A percentile compares a stretch with the other conserved stretches of the same genome.
phyloP scores from a whole-genome alignment of 2,113 vertebrate genomes.

The Acrocephalus arundinaceus region DNA sequence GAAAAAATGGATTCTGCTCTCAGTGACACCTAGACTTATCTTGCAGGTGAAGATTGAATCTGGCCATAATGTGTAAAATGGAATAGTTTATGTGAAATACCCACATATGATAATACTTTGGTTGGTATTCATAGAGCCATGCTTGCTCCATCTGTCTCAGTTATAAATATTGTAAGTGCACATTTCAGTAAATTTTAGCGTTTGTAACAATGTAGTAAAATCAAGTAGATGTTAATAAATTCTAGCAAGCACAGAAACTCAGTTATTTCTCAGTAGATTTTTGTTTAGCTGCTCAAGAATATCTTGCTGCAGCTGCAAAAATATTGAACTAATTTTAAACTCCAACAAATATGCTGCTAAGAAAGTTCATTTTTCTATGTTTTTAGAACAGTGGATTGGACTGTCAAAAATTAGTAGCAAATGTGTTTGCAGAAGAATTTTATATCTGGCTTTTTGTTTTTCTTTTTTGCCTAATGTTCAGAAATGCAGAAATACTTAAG shows the following conservation, averaged over 20 bases:
- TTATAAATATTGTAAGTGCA: constrained; percentile 27
- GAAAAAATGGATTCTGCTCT: not conserved
- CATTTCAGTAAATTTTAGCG: constrained; percentile 2
- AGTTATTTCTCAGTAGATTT: not conserved
- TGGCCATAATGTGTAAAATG: not conserved
- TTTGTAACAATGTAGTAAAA: constrained; percentile 11
- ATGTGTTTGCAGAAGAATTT: not conserved
- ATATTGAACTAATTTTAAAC: not conserved
- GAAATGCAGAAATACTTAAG: not conserved
- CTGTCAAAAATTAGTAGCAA: not conserved
- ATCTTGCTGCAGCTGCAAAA: not conserved
- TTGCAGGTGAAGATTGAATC: not conserved
- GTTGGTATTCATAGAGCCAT: constrained; percentile 6
- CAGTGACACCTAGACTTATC: not conserved
- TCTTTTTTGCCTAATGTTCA: not conserved
- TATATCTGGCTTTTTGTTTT: not conserved
- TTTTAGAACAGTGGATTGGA: not conserved
- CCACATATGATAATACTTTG: not conserved
- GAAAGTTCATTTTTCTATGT: not conserved
- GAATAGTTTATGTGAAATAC: not conserved
- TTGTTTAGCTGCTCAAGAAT: not conserved
- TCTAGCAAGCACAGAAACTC: not conserved
- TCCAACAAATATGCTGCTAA: not conserved
- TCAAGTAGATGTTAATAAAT: constrained; percentile 17
- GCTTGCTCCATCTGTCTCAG: constrained; percentile 18